Evolutionary conservation across 2,113 vertebrate genomes (phyloP), one percentile per base, ranked within the genome.

Genomic region (Chamaea fasciata): DNA sequence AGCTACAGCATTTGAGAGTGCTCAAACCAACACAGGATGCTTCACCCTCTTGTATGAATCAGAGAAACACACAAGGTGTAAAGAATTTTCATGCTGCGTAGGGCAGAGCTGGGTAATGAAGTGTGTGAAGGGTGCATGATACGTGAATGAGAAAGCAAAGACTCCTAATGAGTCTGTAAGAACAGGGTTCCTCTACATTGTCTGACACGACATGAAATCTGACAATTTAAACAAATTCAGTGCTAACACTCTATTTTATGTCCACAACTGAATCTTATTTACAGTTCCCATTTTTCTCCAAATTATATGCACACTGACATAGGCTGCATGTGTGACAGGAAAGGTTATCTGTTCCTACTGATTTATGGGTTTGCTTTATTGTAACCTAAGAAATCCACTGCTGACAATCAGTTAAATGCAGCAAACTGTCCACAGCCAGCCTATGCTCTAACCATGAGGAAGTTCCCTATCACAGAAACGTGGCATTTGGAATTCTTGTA

Each of bases 91-190:
- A 60, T 20, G 88, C 85, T 90, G 76, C 59, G 83, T 70, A 74
- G 85, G 95, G 90, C 89, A 90, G 63, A 95, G 75, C 27, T 44
- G 86, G 71, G 96, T 94, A 97, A 96, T 96, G 95, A 95, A 87
- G 89, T 82, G 52, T 95, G 83, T 82, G 87, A 96, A 92, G 77
- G 91, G 70, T 91, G 44, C 35, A 47, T 47, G 44, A 50, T 22
- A 70, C 42, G 74, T 77, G 93, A 95, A 94, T 67, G 70, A 50
- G 86, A 91, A 96, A 93, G 80, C 82, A 87, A 73, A 39, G 49
- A 69, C 79, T 91, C 67, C 53, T 88, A 85, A 91, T 53, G 69
- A 69, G 70, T 83, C 42, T 67, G 44, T 53, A 82, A 84, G 55
- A 89, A 95, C 6, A 74, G 70, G 30, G 49, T 6, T 94, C 75